phyloP scores from a whole-genome alignment of 2,888 invertebrate genomes.

The Eremobia ochroleuca region DNA sequence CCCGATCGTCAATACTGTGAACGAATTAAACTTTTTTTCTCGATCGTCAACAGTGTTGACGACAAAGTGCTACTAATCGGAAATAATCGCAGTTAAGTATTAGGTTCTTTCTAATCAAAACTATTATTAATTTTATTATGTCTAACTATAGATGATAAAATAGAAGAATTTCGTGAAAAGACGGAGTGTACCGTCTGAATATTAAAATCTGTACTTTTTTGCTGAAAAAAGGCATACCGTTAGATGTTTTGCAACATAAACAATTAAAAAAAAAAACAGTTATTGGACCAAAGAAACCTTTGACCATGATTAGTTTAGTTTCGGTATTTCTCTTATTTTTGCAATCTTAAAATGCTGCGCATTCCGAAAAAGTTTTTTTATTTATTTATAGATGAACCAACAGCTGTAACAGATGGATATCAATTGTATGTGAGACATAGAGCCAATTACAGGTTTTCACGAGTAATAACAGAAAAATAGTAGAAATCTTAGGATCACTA shows the following conservation, averaged over 20 bases:
- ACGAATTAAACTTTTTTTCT: no score
- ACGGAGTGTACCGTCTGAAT: not conserved
- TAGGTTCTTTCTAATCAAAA: not conserved
- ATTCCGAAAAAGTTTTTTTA: not conserved
- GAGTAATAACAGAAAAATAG: no score
- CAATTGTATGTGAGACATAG: no score
- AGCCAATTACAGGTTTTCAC: no score
- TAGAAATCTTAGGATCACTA: no score
- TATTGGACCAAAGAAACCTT: not conserved
- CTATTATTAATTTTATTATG: not conserved
- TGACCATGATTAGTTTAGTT: not conserved
- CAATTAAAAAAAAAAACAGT: no score
- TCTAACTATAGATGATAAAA: not conserved
- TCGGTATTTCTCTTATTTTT: not conserved
- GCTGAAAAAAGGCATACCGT: not conserved
- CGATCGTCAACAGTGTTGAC: no score
- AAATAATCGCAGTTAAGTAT: no score
- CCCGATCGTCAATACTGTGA: no score
- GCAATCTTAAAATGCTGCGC: not conserved
- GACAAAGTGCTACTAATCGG: no score
- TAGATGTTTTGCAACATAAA: not conserved
- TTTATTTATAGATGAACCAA: no score
- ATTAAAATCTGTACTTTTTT: not conserved
- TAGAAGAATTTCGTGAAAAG: not conserved
- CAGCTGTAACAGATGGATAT: no score